Percentiles rank a stretch among this genome's conserved stretches.
These are phyloP conservation scores for Enteromius fasciolatus DNA, from an alignment of 2,797 vertebrate species.

Conservation along the genomic window DNA sequence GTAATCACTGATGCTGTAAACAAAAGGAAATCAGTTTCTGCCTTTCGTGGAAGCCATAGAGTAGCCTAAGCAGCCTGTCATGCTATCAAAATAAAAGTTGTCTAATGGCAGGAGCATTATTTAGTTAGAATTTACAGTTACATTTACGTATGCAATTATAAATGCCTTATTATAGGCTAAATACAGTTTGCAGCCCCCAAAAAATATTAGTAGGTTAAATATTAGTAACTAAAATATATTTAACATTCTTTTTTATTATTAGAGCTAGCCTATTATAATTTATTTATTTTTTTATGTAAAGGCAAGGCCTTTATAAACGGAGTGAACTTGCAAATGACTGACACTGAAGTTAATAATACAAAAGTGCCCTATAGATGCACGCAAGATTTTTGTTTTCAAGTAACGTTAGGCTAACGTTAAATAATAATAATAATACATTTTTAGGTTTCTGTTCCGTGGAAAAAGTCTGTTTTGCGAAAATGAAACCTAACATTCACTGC, in stretches of 20 bases:
- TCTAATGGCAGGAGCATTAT: not conserved
- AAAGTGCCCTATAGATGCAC: not conserved
- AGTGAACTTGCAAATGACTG: not conserved
- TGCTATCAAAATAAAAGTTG: conserved; percentile 40
- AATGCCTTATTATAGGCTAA: not conserved
- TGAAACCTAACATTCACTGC: not conserved
- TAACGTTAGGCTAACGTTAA: not conserved
- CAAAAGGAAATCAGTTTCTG: conserved; percentile 15
- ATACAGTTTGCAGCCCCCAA: not conserved
- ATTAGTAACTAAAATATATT: no score
- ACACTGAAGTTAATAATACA: not conserved
- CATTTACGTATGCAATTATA: not conserved
- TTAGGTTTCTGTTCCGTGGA: not conserved
- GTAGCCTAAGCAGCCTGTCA: not conserved
- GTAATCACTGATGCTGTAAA: not conserved
- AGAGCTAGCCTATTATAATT: not conserved
- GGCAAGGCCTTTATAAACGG: not conserved
- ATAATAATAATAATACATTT: no score
- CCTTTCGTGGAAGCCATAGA: not conserved
- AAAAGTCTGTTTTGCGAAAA: not conserved
- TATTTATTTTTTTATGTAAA: no score
- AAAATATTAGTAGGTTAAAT: no score
- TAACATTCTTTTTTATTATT: no score
- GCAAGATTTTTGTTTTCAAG: not conserved
- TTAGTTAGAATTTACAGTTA: not conserved